Evolutionary conservation across 2,888 invertebrate genomes (phyloP).

Genomic region (Volucella bombylans): DNA sequence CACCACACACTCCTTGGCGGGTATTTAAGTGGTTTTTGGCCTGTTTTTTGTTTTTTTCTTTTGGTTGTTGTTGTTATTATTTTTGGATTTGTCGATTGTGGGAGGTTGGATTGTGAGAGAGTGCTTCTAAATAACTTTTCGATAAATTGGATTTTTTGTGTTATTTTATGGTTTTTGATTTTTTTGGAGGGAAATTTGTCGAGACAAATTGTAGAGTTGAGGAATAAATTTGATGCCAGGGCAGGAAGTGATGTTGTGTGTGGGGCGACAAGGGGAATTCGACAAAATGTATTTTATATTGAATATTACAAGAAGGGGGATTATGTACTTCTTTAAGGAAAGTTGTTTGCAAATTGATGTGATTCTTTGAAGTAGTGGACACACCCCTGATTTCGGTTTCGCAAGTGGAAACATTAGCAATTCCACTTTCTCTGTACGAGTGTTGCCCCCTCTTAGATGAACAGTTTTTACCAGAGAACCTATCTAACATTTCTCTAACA

Average conservation of each 20-base stretch:
- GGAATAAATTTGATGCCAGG: slow-evolving; percentile 9
- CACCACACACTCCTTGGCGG: slow-evolving; percentile 37
- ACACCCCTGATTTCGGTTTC: too few species aligned
- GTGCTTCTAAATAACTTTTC: slow-evolving; percentile 25
- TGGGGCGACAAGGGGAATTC: not conserved
- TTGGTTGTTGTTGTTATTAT: not conserved
- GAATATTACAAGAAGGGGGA: too few species aligned
- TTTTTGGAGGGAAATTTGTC: slow-evolving; percentile 42
- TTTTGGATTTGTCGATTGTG: slow-evolving; percentile 40
- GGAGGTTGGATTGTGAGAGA: slow-evolving; percentile 25
- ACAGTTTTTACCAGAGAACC: too few species aligned
- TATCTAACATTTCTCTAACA: too few species aligned
- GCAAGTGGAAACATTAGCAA: too few species aligned
- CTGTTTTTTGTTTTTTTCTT: slow-evolving; percentile 1
- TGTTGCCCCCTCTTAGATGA: too few species aligned
- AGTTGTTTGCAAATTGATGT: too few species aligned
- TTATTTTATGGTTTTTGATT: too few species aligned
- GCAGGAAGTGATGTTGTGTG: not conserved
- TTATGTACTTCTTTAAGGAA: too few species aligned
- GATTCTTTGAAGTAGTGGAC: too few species aligned
- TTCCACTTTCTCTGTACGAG: too few species aligned
- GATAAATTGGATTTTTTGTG: slow-evolving; percentile 44
- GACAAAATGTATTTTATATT: too few species aligned
- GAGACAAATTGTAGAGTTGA: slow-evolving; percentile 47
- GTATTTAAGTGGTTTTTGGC: slow-evolving; percentile 27